A percentile compares a stretch with the other conserved stretches of the same genome.
Conservation (phyloP, 2,888 invertebrate genomes). For the Andrena fulva region DNA sequence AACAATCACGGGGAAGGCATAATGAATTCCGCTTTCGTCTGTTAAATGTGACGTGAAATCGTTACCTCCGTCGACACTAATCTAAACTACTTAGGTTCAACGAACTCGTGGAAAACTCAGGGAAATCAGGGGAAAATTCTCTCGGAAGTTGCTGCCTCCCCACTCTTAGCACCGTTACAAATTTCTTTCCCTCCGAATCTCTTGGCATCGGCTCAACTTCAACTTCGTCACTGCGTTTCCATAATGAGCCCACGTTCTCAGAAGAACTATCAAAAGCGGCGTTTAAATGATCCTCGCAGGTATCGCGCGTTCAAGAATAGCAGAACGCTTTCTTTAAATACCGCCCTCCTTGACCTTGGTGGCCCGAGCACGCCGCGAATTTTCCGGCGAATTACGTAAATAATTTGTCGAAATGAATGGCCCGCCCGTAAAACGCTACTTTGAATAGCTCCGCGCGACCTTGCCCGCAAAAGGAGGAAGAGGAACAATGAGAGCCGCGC, state of each 20-base stretch:
- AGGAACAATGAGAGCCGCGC: neutral
- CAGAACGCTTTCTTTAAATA: slow-evolving; percentile 41
- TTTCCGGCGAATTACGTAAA: slow-evolving; percentile 39
- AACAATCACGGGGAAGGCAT: slow-evolving; percentile 24
- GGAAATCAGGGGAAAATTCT: slow-evolving; percentile 18
- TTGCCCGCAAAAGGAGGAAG: neutral
- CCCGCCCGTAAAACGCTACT: slow-evolving; percentile 1
- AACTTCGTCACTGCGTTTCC: neutral
- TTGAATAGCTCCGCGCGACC: slow-evolving; percentile 40
- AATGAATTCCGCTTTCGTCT: slow-evolving; percentile 34
- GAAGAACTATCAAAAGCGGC: neutral
- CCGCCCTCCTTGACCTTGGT: slow-evolving; percentile 23
- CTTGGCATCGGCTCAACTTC: no score
- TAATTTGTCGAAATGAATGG: slow-evolving; percentile 35
- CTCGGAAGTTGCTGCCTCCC: neutral
- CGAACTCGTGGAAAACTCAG: slow-evolving; percentile 3
- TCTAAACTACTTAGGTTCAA: slow-evolving; percentile 13
- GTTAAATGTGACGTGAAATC: slow-evolving; percentile 27
- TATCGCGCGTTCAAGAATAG: slow-evolving; percentile 4
- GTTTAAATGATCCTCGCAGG: neutral
- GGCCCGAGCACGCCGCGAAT: slow-evolving; percentile 25
- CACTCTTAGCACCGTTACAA: neutral
- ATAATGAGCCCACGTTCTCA: neutral
- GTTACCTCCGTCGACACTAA: slow-evolving; percentile 20
- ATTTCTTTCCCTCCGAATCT: no score